Conservation (phyloP, 2,113 vertebrate genomes). For the Hylia prasina region DNA sequence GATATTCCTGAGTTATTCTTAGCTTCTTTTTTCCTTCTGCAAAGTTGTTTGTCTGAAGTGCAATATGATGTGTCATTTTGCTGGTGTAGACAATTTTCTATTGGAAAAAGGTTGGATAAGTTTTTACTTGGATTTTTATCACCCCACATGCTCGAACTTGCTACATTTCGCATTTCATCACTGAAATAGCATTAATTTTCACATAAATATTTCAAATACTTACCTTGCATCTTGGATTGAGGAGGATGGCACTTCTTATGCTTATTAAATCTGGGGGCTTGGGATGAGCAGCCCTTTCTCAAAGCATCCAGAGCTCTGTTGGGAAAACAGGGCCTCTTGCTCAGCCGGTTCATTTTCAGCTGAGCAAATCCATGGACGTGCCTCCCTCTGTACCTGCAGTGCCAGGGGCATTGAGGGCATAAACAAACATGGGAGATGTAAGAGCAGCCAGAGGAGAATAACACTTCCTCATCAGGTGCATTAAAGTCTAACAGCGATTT, state of each 20-base stretch:
- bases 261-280: background rate
- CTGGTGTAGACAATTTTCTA: slow-evolving; percentile 10
- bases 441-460: background rate
- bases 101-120: background rate
- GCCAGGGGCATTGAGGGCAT: background rate
- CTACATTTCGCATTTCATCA: background rate
- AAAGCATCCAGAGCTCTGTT: background rate
- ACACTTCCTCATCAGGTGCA: background rate
- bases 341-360: background rate
- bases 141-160: background rate
- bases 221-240: slow-evolving; percentile 56
- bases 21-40: slow-evolving; percentile 10
- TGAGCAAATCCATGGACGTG: slow-evolving; percentile 23
- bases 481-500: background rate
- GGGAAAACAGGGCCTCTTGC: slow-evolving; percentile 1
- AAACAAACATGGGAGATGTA: background rate
- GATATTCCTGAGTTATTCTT: background rate
- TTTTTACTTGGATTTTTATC: background rate
- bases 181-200: background rate
- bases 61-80: background rate
- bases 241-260: background rate
- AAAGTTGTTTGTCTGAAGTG: background rate
- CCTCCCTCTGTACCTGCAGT: slow-evolving; percentile 53
- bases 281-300: background rate
- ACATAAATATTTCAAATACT: background rate